Conservation (phyloP, 2,797 vertebrate genomes). For the Fundulus diaphanus region DNA sequence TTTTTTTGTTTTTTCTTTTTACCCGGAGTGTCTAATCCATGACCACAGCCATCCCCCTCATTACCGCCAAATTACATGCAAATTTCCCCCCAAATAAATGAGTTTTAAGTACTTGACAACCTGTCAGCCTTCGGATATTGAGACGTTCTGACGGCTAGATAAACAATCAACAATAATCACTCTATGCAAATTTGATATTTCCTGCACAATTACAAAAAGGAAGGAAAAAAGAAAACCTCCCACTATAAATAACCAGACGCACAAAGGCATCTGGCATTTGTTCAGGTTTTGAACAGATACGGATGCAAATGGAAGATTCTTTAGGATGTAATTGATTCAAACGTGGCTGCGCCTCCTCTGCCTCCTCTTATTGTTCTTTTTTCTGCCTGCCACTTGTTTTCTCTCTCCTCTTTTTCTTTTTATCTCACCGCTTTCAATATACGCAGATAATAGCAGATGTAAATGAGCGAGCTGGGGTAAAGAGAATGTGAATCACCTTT, state of each 20-base stretch:
- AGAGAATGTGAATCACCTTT: slow-evolving; percentile 60
- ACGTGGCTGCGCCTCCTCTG: slow-evolving; percentile 71
- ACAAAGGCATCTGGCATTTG: slow-evolving; percentile 98
- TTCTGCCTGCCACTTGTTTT: slow-evolving; percentile 60
- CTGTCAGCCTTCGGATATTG: slow-evolving; percentile 96
- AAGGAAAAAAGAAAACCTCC: slow-evolving; percentile 57
- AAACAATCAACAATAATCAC: slow-evolving; percentile 99
- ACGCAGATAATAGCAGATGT: slow-evolving; percentile 79
- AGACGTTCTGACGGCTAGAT: slow-evolving; percentile 98
- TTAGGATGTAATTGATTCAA: slow-evolving; percentile 88
- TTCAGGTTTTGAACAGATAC: slow-evolving; percentile 83
- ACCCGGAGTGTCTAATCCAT: slow-evolving; percentile 86
- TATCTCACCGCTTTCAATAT: slow-evolving; percentile 80
- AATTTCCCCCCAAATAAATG: slow-evolving; percentile 98
- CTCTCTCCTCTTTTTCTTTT: slow-evolving; percentile 60
- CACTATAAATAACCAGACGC: slow-evolving; percentile 94
- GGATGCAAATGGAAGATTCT: slow-evolving; percentile 87
- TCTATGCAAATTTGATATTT: slow-evolving; percentile 99
- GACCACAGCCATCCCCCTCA: slow-evolving; percentile 95
- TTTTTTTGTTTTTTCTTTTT: slow-evolving; percentile 66
- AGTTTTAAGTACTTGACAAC: slow-evolving; percentile 99
- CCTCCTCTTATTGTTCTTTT: slow-evolving; percentile 76
- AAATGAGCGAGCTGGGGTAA: slow-evolving; percentile 76
- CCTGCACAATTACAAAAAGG: slow-evolving; percentile 92
- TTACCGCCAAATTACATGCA: slow-evolving; percentile 99